A percentile compares a stretch with the other conserved stretches of the same genome.
These are phyloP conservation scores for Anoncus sp. DNA, from an alignment of 2,888 invertebrate species.

Conservation along the genomic window DNA sequence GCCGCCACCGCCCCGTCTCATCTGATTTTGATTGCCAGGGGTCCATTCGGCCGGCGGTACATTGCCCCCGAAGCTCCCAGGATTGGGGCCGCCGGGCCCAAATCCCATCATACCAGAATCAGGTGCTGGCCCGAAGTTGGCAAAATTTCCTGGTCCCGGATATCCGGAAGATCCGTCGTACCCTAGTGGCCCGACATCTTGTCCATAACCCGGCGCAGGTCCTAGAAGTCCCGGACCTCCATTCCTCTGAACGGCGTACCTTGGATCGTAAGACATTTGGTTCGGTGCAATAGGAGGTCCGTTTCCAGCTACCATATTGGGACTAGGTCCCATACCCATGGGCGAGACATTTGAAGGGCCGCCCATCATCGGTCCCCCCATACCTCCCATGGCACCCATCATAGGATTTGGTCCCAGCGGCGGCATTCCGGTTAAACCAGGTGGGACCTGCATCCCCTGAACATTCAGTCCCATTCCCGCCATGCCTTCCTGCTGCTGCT, in stretches of 20 bases:
- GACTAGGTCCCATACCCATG: conserved; percentile 58
- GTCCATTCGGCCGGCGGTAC: conserved; percentile 75
- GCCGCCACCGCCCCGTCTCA: conserved; percentile 69
- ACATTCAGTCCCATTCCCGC: conserved; percentile 50
- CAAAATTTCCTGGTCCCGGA: conserved; percentile 63
- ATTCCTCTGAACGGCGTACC: conserved; percentile 70
- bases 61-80: conserved; percentile 72
- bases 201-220: conserved; percentile 77
- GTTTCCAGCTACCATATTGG: conserved; percentile 68
- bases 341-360: conserved; percentile 68
- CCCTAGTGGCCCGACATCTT: conserved; percentile 71
- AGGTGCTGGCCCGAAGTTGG: conserved; percentile 66
- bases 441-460: conserved; percentile 54
- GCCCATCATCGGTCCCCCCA: conserved; percentile 75
- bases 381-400: conserved; percentile 74
- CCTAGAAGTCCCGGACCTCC: conserved; percentile 79
- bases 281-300: conserved; percentile 68
- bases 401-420: conserved; percentile 75
- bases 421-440: conserved; percentile 70
- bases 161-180: conserved; percentile 73
- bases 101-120: conserved; percentile 70
- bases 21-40: conserved; percentile 67
- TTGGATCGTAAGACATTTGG: conserved; percentile 78
- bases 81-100: conserved; percentile 70
- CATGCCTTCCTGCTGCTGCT: conserved; percentile 57